These are phyloP conservation scores for Euplagia quadripunctaria DNA, from an alignment of 2,888 invertebrate genomes.

Conservation along the genomic window DNA sequence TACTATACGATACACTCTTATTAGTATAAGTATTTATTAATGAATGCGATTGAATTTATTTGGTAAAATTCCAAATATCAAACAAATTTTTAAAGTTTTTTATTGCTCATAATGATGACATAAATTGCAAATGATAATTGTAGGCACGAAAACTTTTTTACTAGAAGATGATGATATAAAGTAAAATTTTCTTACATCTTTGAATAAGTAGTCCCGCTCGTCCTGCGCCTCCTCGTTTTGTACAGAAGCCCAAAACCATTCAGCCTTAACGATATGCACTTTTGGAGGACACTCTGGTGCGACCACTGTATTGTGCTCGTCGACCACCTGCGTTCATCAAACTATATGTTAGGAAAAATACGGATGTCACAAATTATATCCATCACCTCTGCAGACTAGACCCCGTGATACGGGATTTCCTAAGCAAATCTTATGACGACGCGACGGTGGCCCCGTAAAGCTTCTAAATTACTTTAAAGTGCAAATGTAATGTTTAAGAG, in stretches of 20 bases:
- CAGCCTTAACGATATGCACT: constrained; percentile 94
- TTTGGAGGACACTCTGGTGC: constrained; percentile 91
- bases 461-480: constrained; percentile 58
- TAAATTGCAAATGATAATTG: not conserved
- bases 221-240: constrained; percentile 98
- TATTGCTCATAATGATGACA: too few species aligned
- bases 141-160: not conserved
- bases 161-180: not conserved
- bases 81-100: not conserved
- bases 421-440: constrained; percentile 42
- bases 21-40: not conserved
- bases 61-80: not conserved
- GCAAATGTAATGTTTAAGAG: constrained; percentile 48
- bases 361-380: constrained; percentile 28
- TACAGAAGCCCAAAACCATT: constrained; percentile 99
- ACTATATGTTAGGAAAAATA: constrained; percentile 27
- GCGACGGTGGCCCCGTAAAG: constrained; percentile 59
- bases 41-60: not conserved
- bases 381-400: constrained; percentile 41
- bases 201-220: constrained; percentile 95
- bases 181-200: constrained; percentile 89
- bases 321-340: constrained; percentile 90
- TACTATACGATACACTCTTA: constrained; percentile 62
- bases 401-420: constrained; percentile 41
- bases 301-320: constrained; percentile 91